Conservation (phyloP, 1,140 invertebrate species). For the Zeugodacus cucurbitae region DNA sequence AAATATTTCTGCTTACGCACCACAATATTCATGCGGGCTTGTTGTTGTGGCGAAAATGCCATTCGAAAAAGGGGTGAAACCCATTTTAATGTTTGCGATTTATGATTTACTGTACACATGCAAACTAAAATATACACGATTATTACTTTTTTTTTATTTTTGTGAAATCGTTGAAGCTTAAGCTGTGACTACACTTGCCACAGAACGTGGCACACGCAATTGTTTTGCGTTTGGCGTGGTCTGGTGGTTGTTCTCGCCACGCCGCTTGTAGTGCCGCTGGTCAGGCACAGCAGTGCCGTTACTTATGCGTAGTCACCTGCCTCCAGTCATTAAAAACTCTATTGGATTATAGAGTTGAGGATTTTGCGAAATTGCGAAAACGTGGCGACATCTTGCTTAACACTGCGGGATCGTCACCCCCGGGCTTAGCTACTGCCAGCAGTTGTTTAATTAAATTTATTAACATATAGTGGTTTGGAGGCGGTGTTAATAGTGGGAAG, state of each 20-base stretch:
- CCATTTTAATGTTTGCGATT: not conserved
- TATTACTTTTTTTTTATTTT: not conserved
- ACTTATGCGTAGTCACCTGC: not conserved
- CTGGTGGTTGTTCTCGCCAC: not conserved
- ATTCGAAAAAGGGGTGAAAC: not conserved
- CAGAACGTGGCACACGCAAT: not conserved
- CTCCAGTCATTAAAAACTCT: not conserved
- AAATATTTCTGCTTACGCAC: not conserved
- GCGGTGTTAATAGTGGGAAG: not conserved
- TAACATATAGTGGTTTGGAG: not conserved
- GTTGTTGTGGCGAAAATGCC: not conserved
- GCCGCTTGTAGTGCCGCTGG: not conserved
- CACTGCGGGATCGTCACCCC: not conserved
- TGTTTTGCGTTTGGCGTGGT: not conserved
- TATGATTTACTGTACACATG: not conserved
- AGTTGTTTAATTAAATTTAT: not conserved
- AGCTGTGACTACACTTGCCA: not conserved
- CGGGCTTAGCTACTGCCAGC: not conserved
- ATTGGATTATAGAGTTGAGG: not conserved
- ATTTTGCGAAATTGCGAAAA: constrained; percentile 3
- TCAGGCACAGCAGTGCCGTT: not conserved
- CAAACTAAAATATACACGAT: not conserved
- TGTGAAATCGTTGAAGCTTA: not conserved
- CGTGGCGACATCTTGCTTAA: not conserved
- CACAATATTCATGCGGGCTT: not conserved